Conservation (phyloP, 2,113 vertebrate genomes). For the Glaucidium brasilianum region DNA sequence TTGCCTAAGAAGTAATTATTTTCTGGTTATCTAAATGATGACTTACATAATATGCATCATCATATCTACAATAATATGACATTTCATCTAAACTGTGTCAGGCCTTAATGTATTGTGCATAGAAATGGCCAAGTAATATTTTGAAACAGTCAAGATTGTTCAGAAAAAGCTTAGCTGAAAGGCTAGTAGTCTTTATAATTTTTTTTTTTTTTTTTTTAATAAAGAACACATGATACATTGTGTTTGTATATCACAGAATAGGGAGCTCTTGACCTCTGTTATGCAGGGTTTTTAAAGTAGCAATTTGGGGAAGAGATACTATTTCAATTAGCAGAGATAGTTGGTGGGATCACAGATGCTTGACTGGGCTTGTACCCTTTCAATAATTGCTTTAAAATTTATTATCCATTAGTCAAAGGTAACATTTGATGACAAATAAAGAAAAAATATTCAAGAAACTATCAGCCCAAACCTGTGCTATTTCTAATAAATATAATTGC, state of each 20-base stretch:
- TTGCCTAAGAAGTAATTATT: not conserved
- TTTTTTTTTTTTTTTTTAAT: not conserved
- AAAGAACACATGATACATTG: not conserved
- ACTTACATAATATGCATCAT: constrained; percentile 26
- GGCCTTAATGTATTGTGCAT: not conserved
- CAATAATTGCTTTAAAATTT: not conserved
- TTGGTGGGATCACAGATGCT: not conserved
- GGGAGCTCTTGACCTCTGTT: not conserved
- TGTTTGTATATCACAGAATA: not conserved
- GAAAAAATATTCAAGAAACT: not conserved
- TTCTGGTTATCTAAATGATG: not conserved
- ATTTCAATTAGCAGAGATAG: not conserved
- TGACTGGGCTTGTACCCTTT: not conserved
- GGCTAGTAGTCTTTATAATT: not conserved
- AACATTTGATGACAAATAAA: not conserved
- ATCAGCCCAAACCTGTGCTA: not conserved
- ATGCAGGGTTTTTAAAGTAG: not conserved
- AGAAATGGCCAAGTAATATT: not conserved
- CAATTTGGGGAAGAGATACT: not conserved
- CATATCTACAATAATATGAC: not conserved
- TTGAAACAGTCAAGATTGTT: not conserved
- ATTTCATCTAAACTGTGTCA: not conserved
- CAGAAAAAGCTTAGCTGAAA: not conserved
- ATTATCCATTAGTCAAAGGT: not conserved
- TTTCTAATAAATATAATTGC: not conserved